Conservation (phyloP, 2,888 invertebrate species). For the Cheilosia soror region DNA sequence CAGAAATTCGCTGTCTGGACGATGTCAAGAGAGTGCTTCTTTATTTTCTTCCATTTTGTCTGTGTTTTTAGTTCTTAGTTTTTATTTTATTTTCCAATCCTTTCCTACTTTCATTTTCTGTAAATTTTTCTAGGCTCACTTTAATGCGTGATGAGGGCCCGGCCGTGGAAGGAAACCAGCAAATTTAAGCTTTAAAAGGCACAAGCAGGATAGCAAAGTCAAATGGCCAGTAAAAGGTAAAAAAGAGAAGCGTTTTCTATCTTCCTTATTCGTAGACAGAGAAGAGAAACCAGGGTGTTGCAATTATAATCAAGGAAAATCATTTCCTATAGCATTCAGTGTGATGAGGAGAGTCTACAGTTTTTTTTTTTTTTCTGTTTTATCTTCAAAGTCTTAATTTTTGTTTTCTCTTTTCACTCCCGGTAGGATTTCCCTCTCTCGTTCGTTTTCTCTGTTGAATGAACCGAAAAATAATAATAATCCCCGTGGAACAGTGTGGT, state of each 20-base stretch:
- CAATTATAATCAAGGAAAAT: slow-evolving; percentile 70
- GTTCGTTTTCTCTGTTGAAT: slow-evolving; percentile 61
- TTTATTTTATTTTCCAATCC: slow-evolving; percentile 66
- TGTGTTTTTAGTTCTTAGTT: slow-evolving; percentile 48
- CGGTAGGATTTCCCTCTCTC: slow-evolving; percentile 32
- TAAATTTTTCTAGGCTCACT: slow-evolving; percentile 37
- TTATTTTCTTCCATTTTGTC: slow-evolving; percentile 20
- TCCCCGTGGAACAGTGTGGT: slow-evolving; percentile 59
- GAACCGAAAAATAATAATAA: slow-evolving; percentile 75
- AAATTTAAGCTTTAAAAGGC: slow-evolving; percentile 36
- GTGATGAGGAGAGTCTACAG: slow-evolving; percentile 40
- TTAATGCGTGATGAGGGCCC: slow-evolving; percentile 40
- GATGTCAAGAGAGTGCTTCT: slow-evolving; percentile 68
- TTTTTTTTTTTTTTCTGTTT: slow-evolving; percentile 16
- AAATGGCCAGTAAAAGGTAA: slow-evolving; percentile 64
- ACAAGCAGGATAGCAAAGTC: slow-evolving; percentile 24
- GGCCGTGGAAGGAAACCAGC: background rate
- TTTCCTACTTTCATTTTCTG: slow-evolving; percentile 55
- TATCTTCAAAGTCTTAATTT: slow-evolving; percentile 67
- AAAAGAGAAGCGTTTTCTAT: slow-evolving; percentile 8
- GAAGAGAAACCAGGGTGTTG: slow-evolving; percentile 48
- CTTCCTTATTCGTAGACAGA: slow-evolving; percentile 6
- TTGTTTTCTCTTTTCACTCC: slow-evolving; percentile 61
- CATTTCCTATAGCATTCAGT: slow-evolving; percentile 31
- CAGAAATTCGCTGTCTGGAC: slow-evolving; percentile 53